phyloP scores from a whole-genome alignment of 2,113 vertebrate genomes.

The Lampris incognitus region DNA sequence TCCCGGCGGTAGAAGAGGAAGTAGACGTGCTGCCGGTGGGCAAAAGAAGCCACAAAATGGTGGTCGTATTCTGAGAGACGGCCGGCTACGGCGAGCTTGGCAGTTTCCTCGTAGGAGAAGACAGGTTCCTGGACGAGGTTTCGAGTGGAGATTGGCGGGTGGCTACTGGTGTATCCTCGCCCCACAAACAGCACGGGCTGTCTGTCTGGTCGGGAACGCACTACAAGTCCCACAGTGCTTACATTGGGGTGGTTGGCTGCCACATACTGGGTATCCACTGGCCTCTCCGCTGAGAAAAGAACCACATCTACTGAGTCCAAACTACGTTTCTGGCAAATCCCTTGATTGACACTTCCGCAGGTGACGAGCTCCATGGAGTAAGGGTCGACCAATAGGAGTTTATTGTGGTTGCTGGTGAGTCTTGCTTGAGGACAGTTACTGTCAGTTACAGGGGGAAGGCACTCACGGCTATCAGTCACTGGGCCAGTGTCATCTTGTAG shows the following conservation, averaged over 20 bases:
- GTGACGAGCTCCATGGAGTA: conserved; percentile 89
- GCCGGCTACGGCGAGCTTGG: conserved; percentile 92
- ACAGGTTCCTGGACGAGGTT: conserved; percentile 91
- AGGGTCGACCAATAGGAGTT: conserved; percentile 90
- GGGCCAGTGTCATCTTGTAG: conserved; percentile 88
- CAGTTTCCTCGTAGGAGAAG: conserved; percentile 97
- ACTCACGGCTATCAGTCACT: conserved; percentile 91
- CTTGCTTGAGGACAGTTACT: conserved; percentile 91
- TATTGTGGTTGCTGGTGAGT: conserved; percentile 92
- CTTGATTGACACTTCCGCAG: conserved; percentile 95
- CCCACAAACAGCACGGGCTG: conserved; percentile 93
- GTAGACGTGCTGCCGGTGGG: conserved; percentile 87
- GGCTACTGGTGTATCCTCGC: conserved; percentile 94
- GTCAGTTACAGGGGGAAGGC: conserved; percentile 89
- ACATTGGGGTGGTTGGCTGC: conserved; percentile 96
- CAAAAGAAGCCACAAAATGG: conserved; percentile 93
- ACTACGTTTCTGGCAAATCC: conserved; percentile 93
- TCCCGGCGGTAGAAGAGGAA: conserved; percentile 96
- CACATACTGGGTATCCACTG: conserved; percentile 95
- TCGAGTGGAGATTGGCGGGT: conserved; percentile 94
- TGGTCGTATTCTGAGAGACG: conserved; percentile 97
- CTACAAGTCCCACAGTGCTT: conserved; percentile 93
- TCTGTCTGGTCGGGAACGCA: conserved; percentile 80
- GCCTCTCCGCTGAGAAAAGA: conserved; percentile 88
- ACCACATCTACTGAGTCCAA: conserved; percentile 80